These are phyloP conservation scores for Zelostemma sp. DNA, from an alignment of 1,140 invertebrate species.

Conservation along the genomic window DNA sequence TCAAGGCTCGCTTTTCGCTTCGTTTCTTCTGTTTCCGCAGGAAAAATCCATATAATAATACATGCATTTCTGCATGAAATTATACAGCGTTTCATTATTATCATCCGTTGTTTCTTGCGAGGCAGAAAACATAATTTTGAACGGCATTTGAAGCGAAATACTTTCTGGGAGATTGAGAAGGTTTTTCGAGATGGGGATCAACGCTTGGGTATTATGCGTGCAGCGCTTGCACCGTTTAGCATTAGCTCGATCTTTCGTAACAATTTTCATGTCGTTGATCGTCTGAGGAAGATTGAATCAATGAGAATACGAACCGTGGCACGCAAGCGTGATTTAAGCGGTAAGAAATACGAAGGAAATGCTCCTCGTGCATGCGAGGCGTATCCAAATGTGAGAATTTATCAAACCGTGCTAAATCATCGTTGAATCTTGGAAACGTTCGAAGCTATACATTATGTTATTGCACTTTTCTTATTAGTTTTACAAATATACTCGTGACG, in stretches of 20 bases:
- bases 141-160: background rate
- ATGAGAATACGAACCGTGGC: slow-evolving; percentile 50
- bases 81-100: too few relatives aligned
- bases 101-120: too few relatives aligned
- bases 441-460: background rate
- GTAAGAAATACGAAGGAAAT: slow-evolving; percentile 46
- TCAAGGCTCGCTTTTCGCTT: slow-evolving; percentile 41
- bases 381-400: slow-evolving; percentile 44
- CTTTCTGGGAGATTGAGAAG: background rate
- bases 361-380: slow-evolving; percentile 46
- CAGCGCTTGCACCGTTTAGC: slow-evolving; percentile 45
- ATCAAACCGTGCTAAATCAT: slow-evolving; percentile 40
- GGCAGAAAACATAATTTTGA: background rate
- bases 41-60: background rate
- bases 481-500: too few relatives aligned
- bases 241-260: slow-evolving; percentile 52
- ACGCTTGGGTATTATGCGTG: slow-evolving; percentile 33
- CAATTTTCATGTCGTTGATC: slow-evolving; percentile 52
- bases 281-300: slow-evolving; percentile 51
- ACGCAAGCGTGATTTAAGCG: slow-evolving; percentile 51
- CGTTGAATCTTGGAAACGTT: slow-evolving; percentile 27
- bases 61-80: background rate
- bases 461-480: background rate
- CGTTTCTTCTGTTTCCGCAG: slow-evolving; percentile 37
- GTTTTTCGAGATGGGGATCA: background rate